Evolutionary conservation across 2,113 vertebrate genomes (phyloP), one percentile per base, ranked within the genome.

Genomic region (Spea multiplicata): DNA sequence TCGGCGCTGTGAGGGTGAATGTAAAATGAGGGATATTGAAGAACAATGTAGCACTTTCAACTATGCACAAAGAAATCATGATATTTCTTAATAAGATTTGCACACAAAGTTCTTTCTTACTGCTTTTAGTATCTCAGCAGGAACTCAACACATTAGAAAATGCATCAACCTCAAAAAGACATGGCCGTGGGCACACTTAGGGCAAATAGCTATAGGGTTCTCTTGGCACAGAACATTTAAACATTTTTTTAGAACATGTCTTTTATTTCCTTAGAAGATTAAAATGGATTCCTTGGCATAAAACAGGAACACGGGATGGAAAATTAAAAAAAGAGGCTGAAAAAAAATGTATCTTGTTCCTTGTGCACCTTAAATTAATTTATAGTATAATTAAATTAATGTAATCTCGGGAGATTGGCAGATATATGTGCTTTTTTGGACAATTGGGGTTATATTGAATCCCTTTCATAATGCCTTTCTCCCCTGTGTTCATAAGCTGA

Each of bases 71-170:
- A 73, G 77, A 49, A 70, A 67, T 73, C 62, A 73, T 59, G 77
- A 73, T 80, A 80, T 80, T 80, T 55, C 71, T 80, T 80, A 80
- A 80, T 80, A 80, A 80, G 77, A 80, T 80, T 66, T 66, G 77
- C 71, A 80, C 77, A 80, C 55, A 72, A 78, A 52, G 70, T 73
- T 73, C 57, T 52, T 73, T 73, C 61, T 10, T 71, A 49, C 62
- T 30, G 62, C 70, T 73, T 71, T 73, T 65, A 72, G 77, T 47
- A 17, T 44, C 70, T 16, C 77, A 66, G 77, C 62, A 47, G 66
- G 77, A 55, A 17, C 13, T n/a, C 52, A 48, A 73, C 57, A 73
- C 77, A 73, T 73, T 72, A 66, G 62, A 73, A 80, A 73, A 73
- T 53, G 55, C 62, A 17, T 65, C 70, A 73, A 73, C 77, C 62